Percentiles rank a stretch among this genome's conserved stretches.
These are phyloP conservation scores for Clupea harengus DNA, from an alignment of 2,113 vertebrate species.

Conservation along the genomic window DNA sequence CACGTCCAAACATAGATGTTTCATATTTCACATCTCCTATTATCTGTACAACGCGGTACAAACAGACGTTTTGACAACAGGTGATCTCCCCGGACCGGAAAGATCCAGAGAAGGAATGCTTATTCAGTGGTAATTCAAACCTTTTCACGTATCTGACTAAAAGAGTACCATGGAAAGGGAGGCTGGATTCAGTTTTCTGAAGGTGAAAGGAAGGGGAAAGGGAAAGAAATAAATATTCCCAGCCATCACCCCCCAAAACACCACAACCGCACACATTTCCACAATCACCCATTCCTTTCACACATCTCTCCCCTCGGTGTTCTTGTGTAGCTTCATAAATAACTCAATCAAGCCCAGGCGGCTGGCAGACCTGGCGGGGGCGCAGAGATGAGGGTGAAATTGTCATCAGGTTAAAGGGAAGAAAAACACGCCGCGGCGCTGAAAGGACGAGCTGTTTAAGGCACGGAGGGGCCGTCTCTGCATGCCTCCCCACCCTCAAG, in stretches of 20 bases:
- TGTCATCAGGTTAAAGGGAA: conserved; percentile 42
- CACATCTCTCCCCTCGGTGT: conserved; percentile 18
- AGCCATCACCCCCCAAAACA: conserved; percentile 8
- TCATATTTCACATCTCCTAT: neutral
- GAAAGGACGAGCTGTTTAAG: conserved; percentile 46
- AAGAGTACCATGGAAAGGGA: neutral
- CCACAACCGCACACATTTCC: conserved; percentile 26
- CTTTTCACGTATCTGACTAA: neutral
- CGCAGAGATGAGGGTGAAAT: conserved; percentile 44
- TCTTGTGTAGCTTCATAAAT: conserved; percentile 47
- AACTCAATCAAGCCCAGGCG: conserved; percentile 49
- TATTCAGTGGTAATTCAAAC: neutral
- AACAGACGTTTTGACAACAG: neutral
- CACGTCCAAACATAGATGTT: neutral
- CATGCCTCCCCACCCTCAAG: conserved; percentile 48
- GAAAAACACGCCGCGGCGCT: conserved; percentile 38
- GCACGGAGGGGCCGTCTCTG: conserved; percentile 42
- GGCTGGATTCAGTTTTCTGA: neutral
- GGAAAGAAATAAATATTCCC: neutral
- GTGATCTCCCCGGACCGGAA: neutral
- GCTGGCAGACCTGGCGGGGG: conserved; percentile 44
- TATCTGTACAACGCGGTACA: neutral
- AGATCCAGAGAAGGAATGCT: neutral
- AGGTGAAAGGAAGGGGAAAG: neutral
- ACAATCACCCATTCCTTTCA: conserved; percentile 28